Percentiles rank a stretch among this genome's conserved stretches.
Conservation (phyloP, 2,888 invertebrate species). For the Unio pictorum region DNA sequence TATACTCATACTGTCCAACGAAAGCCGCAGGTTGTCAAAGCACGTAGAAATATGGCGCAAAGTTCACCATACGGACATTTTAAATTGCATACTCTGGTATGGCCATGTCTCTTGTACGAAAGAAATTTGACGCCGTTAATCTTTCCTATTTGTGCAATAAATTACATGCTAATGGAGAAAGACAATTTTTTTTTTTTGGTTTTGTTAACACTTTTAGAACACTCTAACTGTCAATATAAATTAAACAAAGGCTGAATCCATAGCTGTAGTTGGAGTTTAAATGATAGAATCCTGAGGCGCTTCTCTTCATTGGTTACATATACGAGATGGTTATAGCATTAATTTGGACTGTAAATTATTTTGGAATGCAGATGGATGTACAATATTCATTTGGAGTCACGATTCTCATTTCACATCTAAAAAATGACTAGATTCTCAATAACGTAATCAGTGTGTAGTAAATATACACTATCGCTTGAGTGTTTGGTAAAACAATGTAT, state of each 20-base stretch:
- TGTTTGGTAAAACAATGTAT: no score
- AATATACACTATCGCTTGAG: no score
- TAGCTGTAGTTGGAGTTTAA: not conserved
- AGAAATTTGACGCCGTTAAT: conserved; percentile 3
- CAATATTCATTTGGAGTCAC: conserved; percentile 1
- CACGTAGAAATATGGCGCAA: no score
- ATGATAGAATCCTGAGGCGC: conserved; percentile 7
- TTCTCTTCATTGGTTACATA: conserved; percentile 1
- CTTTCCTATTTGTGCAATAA: not conserved
- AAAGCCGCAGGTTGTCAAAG: no score
- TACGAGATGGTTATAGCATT: conserved; percentile 7
- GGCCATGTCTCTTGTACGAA: conserved; percentile 4
- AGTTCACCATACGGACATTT: no score
- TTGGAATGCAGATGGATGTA: conserved; percentile 6
- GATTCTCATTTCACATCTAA: not conserved
- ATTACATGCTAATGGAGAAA: not conserved
- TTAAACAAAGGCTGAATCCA: not conserved
- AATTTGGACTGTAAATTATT: conserved; percentile 7
- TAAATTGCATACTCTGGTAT: conserved; percentile 10
- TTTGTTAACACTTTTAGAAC: conserved; percentile 4
- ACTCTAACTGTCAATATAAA: conserved; percentile 4
- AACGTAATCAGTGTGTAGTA: not conserved
- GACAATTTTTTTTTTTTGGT: not conserved
- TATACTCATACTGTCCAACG: no score
- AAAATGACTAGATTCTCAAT: not conserved